Evolutionary conservation across 2,888 invertebrate genomes (phyloP).

Genomic region (Aethes cnicana): DNA sequence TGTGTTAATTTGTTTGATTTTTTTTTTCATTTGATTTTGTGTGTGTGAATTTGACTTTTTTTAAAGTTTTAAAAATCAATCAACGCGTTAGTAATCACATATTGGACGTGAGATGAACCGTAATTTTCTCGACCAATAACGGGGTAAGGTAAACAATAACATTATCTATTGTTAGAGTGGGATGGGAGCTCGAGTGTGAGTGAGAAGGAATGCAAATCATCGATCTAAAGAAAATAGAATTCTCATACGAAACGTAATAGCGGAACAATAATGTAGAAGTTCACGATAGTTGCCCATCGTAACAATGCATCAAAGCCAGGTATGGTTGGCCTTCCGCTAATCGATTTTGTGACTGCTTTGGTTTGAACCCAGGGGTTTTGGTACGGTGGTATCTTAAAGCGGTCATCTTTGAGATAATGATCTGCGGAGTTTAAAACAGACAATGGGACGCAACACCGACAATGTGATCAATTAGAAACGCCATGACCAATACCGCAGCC

Average conservation of each 20-base stretch:
- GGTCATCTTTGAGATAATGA: conserved; percentile 77
- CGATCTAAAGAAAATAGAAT: conserved; percentile 77
- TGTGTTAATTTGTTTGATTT: background rate
- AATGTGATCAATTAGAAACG: conserved; percentile 75
- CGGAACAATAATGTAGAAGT: conserved; percentile 79
- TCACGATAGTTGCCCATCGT: conserved; percentile 77
- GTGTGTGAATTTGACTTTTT: background rate
- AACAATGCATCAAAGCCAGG: conserved; percentile 64
- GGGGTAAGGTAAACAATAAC: conserved; percentile 76
- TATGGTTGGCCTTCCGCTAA: conserved; percentile 51
- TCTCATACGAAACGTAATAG: conserved; percentile 79
- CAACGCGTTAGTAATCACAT: conserved; percentile 47
- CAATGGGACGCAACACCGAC: conserved; percentile 65
- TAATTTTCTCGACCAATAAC: conserved; percentile 68
- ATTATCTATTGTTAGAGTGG: conserved; percentile 62
- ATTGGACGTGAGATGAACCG: conserved; percentile 54
- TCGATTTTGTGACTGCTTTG: conserved; percentile 47
- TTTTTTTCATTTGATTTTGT: background rate
- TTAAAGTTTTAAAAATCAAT: conserved; percentile 2
- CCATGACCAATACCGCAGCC: conserved; percentile 75
- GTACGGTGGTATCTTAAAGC: conserved; percentile 54
- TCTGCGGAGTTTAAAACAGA: conserved; percentile 76
- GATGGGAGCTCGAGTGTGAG: conserved; percentile 48
- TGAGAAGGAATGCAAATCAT: conserved; percentile 56
- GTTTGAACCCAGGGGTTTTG: conserved; percentile 51